phyloP scores from a whole-genome alignment of 2,888 invertebrate species.

The Drosophila neotestacea region DNA sequence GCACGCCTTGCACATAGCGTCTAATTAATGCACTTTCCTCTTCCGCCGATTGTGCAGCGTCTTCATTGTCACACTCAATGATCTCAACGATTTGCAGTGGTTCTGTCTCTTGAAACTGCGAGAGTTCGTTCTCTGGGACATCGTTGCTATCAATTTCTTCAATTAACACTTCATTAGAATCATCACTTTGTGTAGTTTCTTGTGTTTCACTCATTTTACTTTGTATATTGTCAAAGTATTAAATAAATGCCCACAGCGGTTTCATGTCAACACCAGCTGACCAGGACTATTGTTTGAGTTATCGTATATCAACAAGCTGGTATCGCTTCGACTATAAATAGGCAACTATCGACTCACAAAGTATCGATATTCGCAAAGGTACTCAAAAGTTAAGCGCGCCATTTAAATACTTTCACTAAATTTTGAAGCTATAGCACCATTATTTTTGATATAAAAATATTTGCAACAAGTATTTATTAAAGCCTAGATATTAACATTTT shows the following conservation, averaged over 20 bases:
- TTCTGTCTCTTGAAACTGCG: conserved; percentile 82
- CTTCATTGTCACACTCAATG: conserved; percentile 41
- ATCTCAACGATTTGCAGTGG: conserved; percentile 77
- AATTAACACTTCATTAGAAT: conserved; percentile 65
- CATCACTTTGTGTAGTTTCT: conserved; percentile 13
- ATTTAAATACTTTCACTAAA: neutral
- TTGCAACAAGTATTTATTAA: neutral
- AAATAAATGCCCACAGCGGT: neutral
- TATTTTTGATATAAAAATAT: neutral
- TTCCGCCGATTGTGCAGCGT: conserved; percentile 45
- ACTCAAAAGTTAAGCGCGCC: too few species aligned
- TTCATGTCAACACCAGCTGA: neutral
- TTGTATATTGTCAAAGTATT: neutral
- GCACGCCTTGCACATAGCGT: conserved; percentile 90
- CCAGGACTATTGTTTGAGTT: neutral
- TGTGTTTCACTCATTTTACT: conserved; percentile 31
- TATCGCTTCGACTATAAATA: neutral
- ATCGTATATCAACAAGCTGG: neutral
- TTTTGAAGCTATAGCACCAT: neutral
- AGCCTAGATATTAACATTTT: neutral
- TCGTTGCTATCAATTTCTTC: conserved; percentile 83
- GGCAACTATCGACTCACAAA: neutral
- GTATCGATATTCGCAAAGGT: neutral
- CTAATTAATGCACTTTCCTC: conserved; percentile 87
- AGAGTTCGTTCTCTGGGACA: conserved; percentile 81